A percentile compares a stretch with the other conserved stretches of the same genome.
Evolutionary conservation across 2,888 invertebrate species (phyloP).

Genomic region (Sisyra nigra): DNA sequence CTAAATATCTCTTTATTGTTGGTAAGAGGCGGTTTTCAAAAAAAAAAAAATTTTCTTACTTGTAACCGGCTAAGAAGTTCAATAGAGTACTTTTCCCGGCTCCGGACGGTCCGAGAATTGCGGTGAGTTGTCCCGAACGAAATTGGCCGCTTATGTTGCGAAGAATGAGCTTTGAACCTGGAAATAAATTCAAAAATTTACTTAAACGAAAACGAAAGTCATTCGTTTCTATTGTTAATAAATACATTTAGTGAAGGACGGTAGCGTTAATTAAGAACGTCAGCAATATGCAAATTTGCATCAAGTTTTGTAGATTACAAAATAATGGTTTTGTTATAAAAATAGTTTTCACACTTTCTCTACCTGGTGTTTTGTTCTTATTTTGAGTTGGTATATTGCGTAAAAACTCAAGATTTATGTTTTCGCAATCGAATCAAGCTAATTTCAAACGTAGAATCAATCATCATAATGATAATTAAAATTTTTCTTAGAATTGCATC

Average conservation of each 20-base stretch:
- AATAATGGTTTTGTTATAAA: not conserved
- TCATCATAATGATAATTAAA: too few species aligned
- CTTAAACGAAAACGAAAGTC: not conserved
- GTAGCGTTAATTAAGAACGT: not conserved
- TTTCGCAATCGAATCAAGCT: not conserved
- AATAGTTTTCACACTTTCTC: not conserved
- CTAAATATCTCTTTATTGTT: not conserved
- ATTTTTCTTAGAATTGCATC: too few species aligned
- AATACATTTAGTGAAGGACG: not conserved
- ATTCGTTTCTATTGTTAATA: too few species aligned
- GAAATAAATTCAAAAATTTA: conserved; percentile 19
- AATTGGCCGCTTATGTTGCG: conserved; percentile 71
- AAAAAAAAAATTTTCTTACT: conserved; percentile 37
- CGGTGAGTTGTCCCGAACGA: conserved; percentile 70
- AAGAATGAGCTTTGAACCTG: conserved; percentile 64
- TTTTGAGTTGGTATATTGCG: too few species aligned
- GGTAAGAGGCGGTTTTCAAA: not conserved
- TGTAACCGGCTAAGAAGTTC: conserved; percentile 82
- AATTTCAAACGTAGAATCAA: conserved; percentile 4
- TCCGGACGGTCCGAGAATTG: conserved; percentile 86
- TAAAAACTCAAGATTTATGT: too few species aligned
- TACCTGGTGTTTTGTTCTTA: too few species aligned
- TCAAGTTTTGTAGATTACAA: not conserved
- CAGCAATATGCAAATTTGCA: not conserved
- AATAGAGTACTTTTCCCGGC: conserved; percentile 83